Evolutionary conservation across 35 echinoderm and acorn worm species (phyloP), one percentile per base, ranked within the genome.

Genomic region (Heliocidaris erythrogramma): DNA sequence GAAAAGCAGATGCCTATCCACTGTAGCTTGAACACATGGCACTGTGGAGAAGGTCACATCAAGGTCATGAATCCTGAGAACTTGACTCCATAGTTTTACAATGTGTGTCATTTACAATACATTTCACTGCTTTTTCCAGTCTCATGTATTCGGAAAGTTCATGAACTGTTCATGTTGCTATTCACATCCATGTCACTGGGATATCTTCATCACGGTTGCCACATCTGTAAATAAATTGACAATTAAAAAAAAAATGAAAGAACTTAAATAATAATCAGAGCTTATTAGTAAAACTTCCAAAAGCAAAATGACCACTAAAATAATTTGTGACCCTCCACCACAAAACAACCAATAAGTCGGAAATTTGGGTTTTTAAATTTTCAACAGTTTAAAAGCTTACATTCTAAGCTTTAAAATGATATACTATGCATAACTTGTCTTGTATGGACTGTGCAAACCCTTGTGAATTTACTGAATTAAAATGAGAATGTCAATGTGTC

Each of bases 151-250:
- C 27, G 5, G 4, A n/a, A 78, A 78, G 65, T 78, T 78, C 5
- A 78, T 78, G 65, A 78, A n/a, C 42, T 89, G 87, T 89, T 42
- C 87, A 35, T 32, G 31, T 48, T 32, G 47, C 31, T 17, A 13
- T 24, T 89, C 13, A 2, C 47, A 47, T 13, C 7, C 9, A 31
- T 30, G 31, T 92, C 88, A 95, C 88, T 95, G 94, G 10, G 92
- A 94, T 30, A 96, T 71, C 85, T 96, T 96, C 95, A 96, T 96
- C 59, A 96, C 95, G 13, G 91, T 94, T 49, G 92, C 92, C 11
- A 96, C 95, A 96, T 92, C 95, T 96, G 95, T 17, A 60, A 88
- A 85, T 35, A 89, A 32, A 89, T 78, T 78, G 65, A 78, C 27
- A 78, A 78, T 78, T 78, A 21, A 78, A 5, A 78, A 78, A 6